These are phyloP conservation scores for Cheilosia variabilis DNA, from an alignment of 2,888 invertebrate genomes.

Conservation along the genomic window DNA sequence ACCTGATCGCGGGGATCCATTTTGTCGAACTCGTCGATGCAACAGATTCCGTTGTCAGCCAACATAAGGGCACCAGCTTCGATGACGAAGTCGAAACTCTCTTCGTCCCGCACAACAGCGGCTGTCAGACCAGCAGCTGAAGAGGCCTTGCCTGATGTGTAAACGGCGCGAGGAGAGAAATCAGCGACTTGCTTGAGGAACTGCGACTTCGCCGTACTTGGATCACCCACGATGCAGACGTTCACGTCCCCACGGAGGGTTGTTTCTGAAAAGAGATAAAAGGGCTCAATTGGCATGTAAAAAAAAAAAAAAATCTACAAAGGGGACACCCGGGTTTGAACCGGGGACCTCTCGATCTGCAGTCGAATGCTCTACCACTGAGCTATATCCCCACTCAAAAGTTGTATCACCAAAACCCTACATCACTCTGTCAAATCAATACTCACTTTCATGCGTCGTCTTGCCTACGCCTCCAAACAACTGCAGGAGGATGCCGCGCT, in stretches of 20 bases:
- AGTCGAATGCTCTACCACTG: slow-evolving; percentile 79
- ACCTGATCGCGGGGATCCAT: slow-evolving; percentile 99
- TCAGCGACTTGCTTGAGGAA: slow-evolving; percentile 97
- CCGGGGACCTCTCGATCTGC: slow-evolving; percentile 79
- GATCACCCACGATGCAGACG: slow-evolving; percentile 99
- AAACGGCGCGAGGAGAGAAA: slow-evolving; percentile 97
- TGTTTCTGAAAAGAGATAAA: slow-evolving; percentile 85
- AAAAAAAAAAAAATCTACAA: slow-evolving; percentile 51
- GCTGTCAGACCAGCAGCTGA: slow-evolving; percentile 99
- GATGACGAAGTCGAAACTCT: slow-evolving; percentile 99
- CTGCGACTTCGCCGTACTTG: slow-evolving; percentile 99
- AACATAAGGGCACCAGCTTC: slow-evolving; percentile 99
- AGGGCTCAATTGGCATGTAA: background rate
- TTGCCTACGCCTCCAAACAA: slow-evolving; percentile 98
- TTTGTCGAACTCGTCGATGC: slow-evolving; percentile 99
- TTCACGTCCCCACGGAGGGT: slow-evolving; percentile 98
- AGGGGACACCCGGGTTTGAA: slow-evolving; percentile 79
- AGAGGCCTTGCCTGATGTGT: slow-evolving; percentile 99
- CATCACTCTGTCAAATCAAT: background rate
- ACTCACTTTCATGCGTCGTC: slow-evolving; percentile 91
- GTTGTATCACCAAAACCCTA: background rate
- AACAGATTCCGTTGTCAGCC: slow-evolving; percentile 99
- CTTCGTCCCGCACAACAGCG: slow-evolving; percentile 98
- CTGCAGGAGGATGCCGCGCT: slow-evolving; percentile 95
- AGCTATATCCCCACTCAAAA: slow-evolving; percentile 76